Evolutionary conservation across 2,113 vertebrate genomes (phyloP), one percentile per base, ranked within the genome.

Genomic region (Petroica traversi): DNA sequence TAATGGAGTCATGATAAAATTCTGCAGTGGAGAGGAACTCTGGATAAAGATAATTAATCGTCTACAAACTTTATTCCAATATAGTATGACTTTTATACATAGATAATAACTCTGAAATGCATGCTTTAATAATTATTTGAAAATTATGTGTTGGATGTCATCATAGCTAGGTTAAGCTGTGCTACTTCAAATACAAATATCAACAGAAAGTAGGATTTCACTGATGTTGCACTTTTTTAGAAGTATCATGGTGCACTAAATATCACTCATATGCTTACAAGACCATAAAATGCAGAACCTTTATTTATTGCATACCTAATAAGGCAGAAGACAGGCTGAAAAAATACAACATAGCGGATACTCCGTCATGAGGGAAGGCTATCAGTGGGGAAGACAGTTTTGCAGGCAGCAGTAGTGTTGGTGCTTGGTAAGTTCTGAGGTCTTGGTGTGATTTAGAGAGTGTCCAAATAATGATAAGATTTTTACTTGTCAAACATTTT

Each of bases 1-100:
- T 88, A 95, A 97, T 73, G 54, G 90, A 95, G 78, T 51, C 34
- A 86, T 76, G 79, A 74, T 58, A 72, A 87, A 95, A 93, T 55
- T 77, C 41, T 63, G 18, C 66, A 58, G 33, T 24, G 45, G 48
- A 93, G 79, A 63, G 24, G 13, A 51, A 69, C 40, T 61, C 74
- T 86, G 51, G 49, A 73, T 36, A 81, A 91, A 95, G 78, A 41
- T 88, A 90, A 96, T 95, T 71, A 90, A 90, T 84, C 0, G 2
- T 83, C 49, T 79, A 74, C 46, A 85, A 87, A 83, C 64, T 92
- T 83, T 80, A 87, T 93, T 91, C 64, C 51, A 69, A 63, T 90
- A 55, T 31, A 49, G 89, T 87, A 55, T 0, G 6, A 88, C 24
- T 86, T 92, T 64, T 71, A 58, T 66, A 61, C 31, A 62, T 19